phyloP scores from a whole-genome alignment of 2,888 invertebrate species.

The Cordilura impudica region DNA sequence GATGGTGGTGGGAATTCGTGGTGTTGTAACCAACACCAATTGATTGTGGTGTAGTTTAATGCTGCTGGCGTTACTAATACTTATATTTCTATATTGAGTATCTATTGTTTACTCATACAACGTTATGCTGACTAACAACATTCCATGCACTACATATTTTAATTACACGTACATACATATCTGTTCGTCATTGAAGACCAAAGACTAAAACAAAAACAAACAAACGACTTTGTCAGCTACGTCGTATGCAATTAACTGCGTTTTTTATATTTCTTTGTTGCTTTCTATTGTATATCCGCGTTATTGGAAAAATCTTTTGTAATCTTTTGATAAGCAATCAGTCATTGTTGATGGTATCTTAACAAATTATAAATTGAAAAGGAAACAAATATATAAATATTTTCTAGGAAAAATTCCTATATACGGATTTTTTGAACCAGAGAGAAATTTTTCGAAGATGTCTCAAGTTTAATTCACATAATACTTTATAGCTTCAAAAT shows the following conservation, averaged over 20 bases:
- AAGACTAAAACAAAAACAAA: not conserved
- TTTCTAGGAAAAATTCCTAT: too few relatives aligned
- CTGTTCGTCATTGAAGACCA: conserved; percentile 12
- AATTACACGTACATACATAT: not conserved
- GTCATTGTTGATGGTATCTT: too few relatives aligned
- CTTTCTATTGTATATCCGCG: not conserved
- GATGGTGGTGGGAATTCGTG: not conserved
- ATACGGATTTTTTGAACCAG: too few relatives aligned
- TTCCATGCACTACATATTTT: not conserved
- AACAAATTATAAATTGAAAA: too few relatives aligned
- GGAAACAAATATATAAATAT: too few relatives aligned
- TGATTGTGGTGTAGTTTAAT: not conserved
- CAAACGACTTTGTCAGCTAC: not conserved
- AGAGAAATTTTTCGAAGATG: too few relatives aligned
- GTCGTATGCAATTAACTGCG: not conserved
- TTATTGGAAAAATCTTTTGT: not conserved
- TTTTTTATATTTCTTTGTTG: not conserved
- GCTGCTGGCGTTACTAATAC: conserved; percentile 3
- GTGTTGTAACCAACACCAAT: not conserved
- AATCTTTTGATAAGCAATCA: too few relatives aligned
- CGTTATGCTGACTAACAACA: conserved; percentile 27
- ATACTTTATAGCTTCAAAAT: too few relatives aligned
- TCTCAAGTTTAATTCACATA: too few relatives aligned
- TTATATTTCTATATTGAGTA: not conserved
- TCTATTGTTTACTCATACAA: conserved; percentile 31